Base-by-base conservation (phyloP, 2,113 vertebrate genomes). In the Corythornis madagascariensis region DNA sequence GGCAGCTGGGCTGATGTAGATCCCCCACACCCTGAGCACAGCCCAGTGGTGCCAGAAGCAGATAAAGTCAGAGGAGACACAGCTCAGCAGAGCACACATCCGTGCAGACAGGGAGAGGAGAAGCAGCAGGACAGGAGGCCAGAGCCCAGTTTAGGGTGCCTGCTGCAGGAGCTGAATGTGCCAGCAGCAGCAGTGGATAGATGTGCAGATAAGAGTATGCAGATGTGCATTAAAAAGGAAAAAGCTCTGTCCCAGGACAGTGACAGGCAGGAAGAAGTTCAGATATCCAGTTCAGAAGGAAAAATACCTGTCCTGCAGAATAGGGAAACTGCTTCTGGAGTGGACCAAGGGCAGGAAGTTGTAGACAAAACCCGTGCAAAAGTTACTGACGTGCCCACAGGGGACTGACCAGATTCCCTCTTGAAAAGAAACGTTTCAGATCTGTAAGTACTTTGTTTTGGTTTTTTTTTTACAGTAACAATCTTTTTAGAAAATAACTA, bases 381-480 rank as follows among this genome's bases (percentile, higher is more conserved):
- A 89, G 96, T 97, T 91, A 97, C 96, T 76, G 98, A 97, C 24
- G 67, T 87, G 81, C 95, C 97, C 60, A 61, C 96, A 97, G 98
- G 97, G 92, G 96, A 97, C 42, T 48, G 76, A 4, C 83, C 97
- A 83, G 52, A 90, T 90, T 94, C 91, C 29, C 42, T 67, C 77
- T 86, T 80, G 80, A 94, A 83, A 96, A 96, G 96, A 96, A 97
- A 97, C 53, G 94, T 89, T 93, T 96, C 97, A 75, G 82, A 96
- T 92, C 95, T 98, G 97, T 99, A 98, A 99, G 97, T 97, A 97
- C 69, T 5, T 21, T 29, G n/a, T n/a, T n/a, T n/a, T n/a, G n/a
- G n/a, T 80, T 79, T 78, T 73, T 63, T 86, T 92, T 89, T 73
- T 60, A 47, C 59, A 33, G 28, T 72, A 79, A 28, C 25, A 63